Base-by-base conservation (phyloP, 2,888 invertebrate genomes). In the Andrena trimmerana region DNA sequence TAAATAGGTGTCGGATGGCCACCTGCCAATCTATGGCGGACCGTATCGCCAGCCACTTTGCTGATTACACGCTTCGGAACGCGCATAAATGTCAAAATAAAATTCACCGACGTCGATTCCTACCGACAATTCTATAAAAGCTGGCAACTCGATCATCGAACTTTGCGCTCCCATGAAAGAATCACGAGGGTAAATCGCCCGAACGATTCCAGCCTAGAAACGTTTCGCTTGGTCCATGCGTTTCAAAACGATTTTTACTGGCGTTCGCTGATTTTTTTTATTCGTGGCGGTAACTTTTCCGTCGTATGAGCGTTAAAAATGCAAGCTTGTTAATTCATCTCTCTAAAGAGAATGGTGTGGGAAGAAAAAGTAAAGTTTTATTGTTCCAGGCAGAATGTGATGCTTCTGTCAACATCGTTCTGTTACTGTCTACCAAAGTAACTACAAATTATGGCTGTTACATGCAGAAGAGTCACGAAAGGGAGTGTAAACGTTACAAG, bases 51-150 rank as follows among this genome's bases (percentile, higher is more conserved):
- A 60, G 88, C 84, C 88, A 89, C 91, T 89, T 86, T 87, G 84
- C 88, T 89, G 91, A 90, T 91, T 89, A 88, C 87, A 85, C 81
- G 85, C 83, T 78, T 81, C 81, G 68, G 79, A 73, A 68, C 78
- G 69, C 71, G 79, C 52, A 72, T 76, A 78, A 70, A 78, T 33
- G 79, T 83, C 80, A 79, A 88, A 86, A 84, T 84, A 75, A 78
- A 84, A 84, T 86, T 52, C 62, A 63, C 50, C 70, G 77, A 36
- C 62, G 50, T 81, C 62, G 75, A 81, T 84, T 86, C 72, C 54
- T 50, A 57, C 62, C 67, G 73, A 77, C 78, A 73, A 54, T 72
- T 80, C 73, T 69, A 57, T 72, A 73, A 78, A 81, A 75, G 68
- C 63, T 5, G 65, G 63, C 59, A 73, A 80, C 52, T 70, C 69